phyloP scores from a whole-genome alignment of 2,888 invertebrate species.

The Plebejus argus region DNA sequence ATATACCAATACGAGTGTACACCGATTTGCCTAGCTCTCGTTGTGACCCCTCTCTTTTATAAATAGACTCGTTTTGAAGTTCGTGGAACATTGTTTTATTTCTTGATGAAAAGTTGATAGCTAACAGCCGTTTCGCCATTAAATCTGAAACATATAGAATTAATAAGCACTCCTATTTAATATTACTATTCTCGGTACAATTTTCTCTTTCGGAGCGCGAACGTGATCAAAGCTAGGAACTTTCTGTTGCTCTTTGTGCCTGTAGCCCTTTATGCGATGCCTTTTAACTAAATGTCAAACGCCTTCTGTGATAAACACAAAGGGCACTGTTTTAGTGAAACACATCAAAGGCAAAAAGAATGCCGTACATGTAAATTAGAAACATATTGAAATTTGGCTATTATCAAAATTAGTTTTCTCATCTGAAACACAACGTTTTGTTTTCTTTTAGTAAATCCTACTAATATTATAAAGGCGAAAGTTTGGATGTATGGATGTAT shows the following conservation, averaged over 20 bases:
- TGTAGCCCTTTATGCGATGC: neutral
- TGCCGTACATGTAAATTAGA: neutral
- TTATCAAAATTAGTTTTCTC: neutral
- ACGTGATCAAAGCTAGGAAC: neutral
- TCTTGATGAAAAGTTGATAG: neutral
- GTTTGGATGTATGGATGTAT: too few species aligned
- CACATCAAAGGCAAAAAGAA: neutral
- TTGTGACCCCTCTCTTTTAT: neutral
- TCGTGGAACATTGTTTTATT: neutral
- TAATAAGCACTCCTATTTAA: neutral
- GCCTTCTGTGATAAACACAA: neutral
- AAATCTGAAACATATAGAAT: neutral
- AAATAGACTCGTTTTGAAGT: neutral
- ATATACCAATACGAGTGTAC: neutral
- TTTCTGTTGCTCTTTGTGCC: conserved; percentile 8
- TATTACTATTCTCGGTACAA: neutral
- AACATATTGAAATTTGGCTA: neutral
- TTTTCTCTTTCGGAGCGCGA: neutral
- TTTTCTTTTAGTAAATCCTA: too few species aligned
- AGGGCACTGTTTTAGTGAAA: neutral
- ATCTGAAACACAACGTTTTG: too few species aligned
- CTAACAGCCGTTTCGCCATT: neutral
- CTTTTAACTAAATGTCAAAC: conserved; percentile 12
- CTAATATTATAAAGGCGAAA: too few species aligned
- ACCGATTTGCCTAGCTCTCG: neutral